Conservation (phyloP, 2,888 invertebrate genomes). For the Papilio gigon region DNA sequence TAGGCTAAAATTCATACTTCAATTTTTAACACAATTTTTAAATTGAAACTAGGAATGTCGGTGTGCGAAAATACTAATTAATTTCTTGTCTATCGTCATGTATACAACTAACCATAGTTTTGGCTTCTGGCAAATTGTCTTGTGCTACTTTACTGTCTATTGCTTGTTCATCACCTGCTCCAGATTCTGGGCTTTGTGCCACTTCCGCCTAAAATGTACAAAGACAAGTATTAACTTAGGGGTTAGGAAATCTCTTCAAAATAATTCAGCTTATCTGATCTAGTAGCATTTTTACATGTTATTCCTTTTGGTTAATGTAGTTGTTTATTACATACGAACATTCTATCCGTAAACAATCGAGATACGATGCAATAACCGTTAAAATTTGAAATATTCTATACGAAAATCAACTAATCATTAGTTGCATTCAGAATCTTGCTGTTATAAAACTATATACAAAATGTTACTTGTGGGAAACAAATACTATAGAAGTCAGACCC, state of each 20-base stretch:
- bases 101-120: constrained; percentile 38
- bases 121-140: constrained; percentile 39
- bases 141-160: constrained; percentile 31
- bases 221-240: not conserved
- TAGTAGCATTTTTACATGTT: not conserved
- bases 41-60: not conserved
- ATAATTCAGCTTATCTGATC: not conserved
- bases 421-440: not conserved
- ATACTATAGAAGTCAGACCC: not conserved
- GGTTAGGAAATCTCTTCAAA: not conserved
- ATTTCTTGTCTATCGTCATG: not conserved
- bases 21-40: no score
- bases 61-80: not conserved
- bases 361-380: not conserved
- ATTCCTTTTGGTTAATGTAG: not conserved
- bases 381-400: not conserved
- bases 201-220: constrained; percentile 51
- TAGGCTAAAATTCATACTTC: not conserved
- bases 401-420: not conserved
- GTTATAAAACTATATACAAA: not conserved
- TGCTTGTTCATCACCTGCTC: constrained; percentile 51
- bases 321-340: constrained; percentile 1
- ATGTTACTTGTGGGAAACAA: not conserved
- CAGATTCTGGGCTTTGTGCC: constrained; percentile 48
- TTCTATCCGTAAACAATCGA: not conserved